A percentile compares a stretch with the other conserved stretches of the same genome.
Conservation (phyloP, 1,140 invertebrate genomes). For the Zaprionus gabonicus region DNA sequence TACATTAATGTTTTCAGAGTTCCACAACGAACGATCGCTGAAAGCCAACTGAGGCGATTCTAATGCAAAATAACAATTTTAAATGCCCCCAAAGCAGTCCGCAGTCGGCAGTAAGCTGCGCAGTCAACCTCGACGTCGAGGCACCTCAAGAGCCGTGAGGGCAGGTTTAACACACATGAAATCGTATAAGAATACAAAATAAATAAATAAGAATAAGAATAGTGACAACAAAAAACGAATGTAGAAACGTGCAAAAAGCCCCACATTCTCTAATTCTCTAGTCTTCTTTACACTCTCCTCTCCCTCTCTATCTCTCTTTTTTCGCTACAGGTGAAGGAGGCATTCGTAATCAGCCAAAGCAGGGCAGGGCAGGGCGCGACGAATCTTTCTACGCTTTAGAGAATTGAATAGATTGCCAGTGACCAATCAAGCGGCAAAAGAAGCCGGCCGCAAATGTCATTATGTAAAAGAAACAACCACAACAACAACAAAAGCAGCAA, state of each 20-base stretch:
- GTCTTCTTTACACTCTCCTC: slow-evolving; percentile 21
- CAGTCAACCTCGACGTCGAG: slow-evolving; percentile 28
- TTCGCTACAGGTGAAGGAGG: neutral
- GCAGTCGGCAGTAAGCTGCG: slow-evolving; percentile 13
- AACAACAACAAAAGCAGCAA: slow-evolving; percentile 20
- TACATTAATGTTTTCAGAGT: slow-evolving; percentile 15
- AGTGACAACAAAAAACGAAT: slow-evolving; percentile 28
- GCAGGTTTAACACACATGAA: slow-evolving; percentile 36
- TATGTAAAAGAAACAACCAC: slow-evolving; percentile 58
- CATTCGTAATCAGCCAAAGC: slow-evolving; percentile 11
- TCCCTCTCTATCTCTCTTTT: neutral
- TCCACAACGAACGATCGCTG: slow-evolving; percentile 60
- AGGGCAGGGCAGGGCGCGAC: neutral
- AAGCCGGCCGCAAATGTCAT: slow-evolving; percentile 69
- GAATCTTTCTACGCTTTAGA: slow-evolving; percentile 61
- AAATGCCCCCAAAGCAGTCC: slow-evolving; percentile 40
- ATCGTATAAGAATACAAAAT: slow-evolving; percentile 57
- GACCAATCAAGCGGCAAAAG: slow-evolving; percentile 22
- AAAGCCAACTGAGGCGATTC: slow-evolving; percentile 57
- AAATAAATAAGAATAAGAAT: slow-evolving; percentile 6
- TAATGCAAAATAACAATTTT: slow-evolving; percentile 55
- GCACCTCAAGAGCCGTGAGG: slow-evolving; percentile 25
- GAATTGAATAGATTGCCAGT: slow-evolving; percentile 44
- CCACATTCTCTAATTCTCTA: slow-evolving; percentile 47
- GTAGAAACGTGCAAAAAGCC: slow-evolving; percentile 70